Evolutionary conservation across 1,140 invertebrate species (phyloP), one percentile per base, ranked within the genome.

Genomic region (Nymphalis io): DNA sequence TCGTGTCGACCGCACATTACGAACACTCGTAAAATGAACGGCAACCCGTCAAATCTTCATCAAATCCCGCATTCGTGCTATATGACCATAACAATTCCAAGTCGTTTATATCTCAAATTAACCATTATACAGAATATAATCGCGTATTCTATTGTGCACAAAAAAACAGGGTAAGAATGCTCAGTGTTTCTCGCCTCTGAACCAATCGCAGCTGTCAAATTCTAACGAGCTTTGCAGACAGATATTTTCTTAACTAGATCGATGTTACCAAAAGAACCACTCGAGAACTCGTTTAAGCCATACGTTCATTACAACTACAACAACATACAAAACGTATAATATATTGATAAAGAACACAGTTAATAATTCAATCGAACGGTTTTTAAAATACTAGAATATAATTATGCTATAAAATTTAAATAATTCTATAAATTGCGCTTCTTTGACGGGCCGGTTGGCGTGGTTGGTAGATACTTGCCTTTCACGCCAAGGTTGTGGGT

Each of bases 1-100:
- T 89, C 87, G 84, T 89, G 87, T 83, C 81, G 85, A 80, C 83
- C 84, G 84, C 84, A 88, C 87, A 88, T 88, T 84, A 85, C 80
- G 76, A 69, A 67, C 63, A 79, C 75, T 81, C 78, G 82, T 87
- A 83, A 86, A 88, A 84, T 83, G 74, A 87, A 88, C 85, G 83
- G 85, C 79, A 77, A 75, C 61, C 70, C 38, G 72, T 74, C 64
- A 74, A 75, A 80, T 78, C 74, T 79, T 70, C 73, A 76, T 77
- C 70, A 63, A 59, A 76, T 38, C 65, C 71, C 65, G 74, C 66
- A 77, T 86, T 83, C 87, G 87, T 89, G 87, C 72, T 78, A 73
- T 83, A 84, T 79, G 80, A 76, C 82, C 73, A 87, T 89, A 85
- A 87, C 80, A 78, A 82, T 83, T 70, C 57, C 46, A 81, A 76